Evolutionary conservation across 2,888 invertebrate genomes (phyloP).

Genomic region (Pseudococcus viburni): DNA sequence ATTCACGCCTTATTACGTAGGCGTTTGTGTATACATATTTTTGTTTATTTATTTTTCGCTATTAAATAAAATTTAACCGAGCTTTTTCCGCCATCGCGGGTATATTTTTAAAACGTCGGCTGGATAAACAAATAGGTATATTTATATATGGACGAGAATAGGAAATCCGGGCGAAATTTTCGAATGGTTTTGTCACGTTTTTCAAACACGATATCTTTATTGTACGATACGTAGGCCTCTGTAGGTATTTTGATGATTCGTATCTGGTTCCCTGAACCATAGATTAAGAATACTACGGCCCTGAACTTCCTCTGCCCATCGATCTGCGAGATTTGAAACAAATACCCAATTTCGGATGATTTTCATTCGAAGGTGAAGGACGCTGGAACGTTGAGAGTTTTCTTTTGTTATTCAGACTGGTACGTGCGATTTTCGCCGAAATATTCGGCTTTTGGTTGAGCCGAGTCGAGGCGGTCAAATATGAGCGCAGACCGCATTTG

Average conservation of each 20-base stretch:
- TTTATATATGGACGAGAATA: neutral
- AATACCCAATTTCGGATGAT: neutral
- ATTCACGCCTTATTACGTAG: conserved; percentile 18
- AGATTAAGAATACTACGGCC: no score
- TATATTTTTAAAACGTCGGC: neutral
- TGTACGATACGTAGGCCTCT: neutral
- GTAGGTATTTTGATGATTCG: neutral
- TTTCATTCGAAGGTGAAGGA: neutral
- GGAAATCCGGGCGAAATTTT: conserved; percentile 4
- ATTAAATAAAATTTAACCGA: conserved; percentile 7
- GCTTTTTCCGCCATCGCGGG: neutral
- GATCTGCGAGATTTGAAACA: neutral
- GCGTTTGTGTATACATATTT: neutral
- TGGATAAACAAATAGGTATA: neutral
- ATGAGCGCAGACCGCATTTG: neutral
- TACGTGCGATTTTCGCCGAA: neutral
- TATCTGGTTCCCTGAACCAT: neutral
- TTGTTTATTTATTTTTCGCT: neutral
- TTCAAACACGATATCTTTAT: neutral
- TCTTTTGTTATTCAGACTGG: neutral
- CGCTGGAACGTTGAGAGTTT: neutral
- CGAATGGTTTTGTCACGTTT: conserved; percentile 7
- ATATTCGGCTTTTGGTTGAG: neutral
- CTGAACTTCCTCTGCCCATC: no score
- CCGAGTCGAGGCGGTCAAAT: neutral